Base-by-base conservation (phyloP, 2,113 vertebrate genomes). In the Labeo rohita region DNA sequence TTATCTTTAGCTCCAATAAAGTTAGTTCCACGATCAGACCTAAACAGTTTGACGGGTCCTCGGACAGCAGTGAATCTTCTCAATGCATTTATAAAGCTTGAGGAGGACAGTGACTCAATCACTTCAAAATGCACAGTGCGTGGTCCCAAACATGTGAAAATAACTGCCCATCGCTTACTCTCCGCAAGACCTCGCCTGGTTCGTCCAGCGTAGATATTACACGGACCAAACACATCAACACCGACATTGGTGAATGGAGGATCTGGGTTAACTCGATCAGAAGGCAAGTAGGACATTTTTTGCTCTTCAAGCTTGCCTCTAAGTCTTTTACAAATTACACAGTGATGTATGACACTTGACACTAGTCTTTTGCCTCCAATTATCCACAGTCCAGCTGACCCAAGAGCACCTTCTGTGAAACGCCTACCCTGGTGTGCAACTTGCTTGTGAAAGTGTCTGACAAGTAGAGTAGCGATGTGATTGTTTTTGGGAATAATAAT, bases 161-260 rank as follows among this genome's bases (percentile, higher is more conserved):
- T 81, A 13, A 80, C 23, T 15, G 50, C 78, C 85, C 66, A 86
- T 5, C 50, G 11, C 8, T 84, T 84, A 36, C 10, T 84, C 39
- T 77, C 65, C 34, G 13, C 77, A 23, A 72, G 3, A 7, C 77
- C 65, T 2, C 66, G 52, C n/a, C n/a, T 5, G 3, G 66, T 81
- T 9, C n/a, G 12, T 21, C 28, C 0, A 8, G 68, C 8, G 8
- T 43, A 34, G 47, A 81, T 73, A 23, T 4, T 82, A 66, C 65
- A 86, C 13, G 80, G 85, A 0, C 73, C 80, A 28, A 87, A 87
- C 13, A 70, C 59, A 68, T 83, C 73, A 15, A 83, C 72, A 7
- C 47, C 72, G 0, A 83, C 47, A 54, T 83, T 54, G 1, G 65
- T 72, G 49, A 86, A 86, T 8, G 85, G 85, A 45, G 85, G 66